Evolutionary conservation across 2,113 vertebrate genomes (phyloP), one percentile per base, ranked within the genome.

Genomic region (Callaeas wilsoni): DNA sequence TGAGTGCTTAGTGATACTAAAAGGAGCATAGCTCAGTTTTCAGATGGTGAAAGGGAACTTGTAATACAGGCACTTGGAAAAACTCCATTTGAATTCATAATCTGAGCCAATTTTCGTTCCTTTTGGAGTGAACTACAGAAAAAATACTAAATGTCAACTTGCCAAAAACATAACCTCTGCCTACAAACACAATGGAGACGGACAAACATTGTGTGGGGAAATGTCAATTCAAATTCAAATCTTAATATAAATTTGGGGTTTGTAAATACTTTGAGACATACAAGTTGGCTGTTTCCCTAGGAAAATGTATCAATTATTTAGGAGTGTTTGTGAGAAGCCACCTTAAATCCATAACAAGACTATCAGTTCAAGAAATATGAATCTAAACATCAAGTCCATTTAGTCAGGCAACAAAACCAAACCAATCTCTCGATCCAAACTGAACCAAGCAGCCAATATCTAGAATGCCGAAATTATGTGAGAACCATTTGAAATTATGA

Each of bases 241-340:
- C 89, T 82, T 68, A 62, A 79, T 73, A 96, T 30, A 80, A 89
- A 89, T 84, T 92, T 82, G 39, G 16, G 41, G 1, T 12, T 84
- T 73, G 44, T 50, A 93, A 96, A 92, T 93, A 86, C 89, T 95
- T 94, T 75, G 71, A 92, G 94, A 84, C 60, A 50, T 33, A n/a
- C 8, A 20, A 84, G 71, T 37, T 90, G 88, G 71, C 80, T 70
- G 21, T 92, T 94, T 96, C 92, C 85, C 79, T 82, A 84, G 79
- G 60, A 91, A 95, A 86, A 81, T 0, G 26, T 52, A 95, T 93
- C 60, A 90, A 93, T 96, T 93, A 94, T 94, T 96, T 88, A 90
- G 41, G 41, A 95, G 73, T 63, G 75, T 81, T 92, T 74, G 35
- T 74, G 88, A 63, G 49, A 83, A 88, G 79, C 39, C 1, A 11